Base-by-base conservation (phyloP, 2,797 vertebrate genomes). In the Delichon dasypus region DNA sequence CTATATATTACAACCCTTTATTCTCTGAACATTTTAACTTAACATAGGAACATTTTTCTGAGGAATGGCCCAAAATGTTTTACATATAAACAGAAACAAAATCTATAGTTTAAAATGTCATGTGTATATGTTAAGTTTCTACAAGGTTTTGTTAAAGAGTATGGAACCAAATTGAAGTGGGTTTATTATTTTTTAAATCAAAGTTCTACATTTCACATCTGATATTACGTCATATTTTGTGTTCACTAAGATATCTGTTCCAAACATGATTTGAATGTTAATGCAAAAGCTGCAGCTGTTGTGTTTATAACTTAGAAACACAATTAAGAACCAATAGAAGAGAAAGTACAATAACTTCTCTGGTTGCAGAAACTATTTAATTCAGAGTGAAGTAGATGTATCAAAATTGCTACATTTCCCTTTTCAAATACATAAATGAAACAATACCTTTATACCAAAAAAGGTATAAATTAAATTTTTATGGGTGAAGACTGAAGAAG, bases 231-330 rank as follows among this genome's bases (percentile, higher is more conserved):
- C 57, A 36, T 72, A 88, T 45, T 95, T 92, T 74, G 29, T 68
- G 68, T 70, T 78, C 47, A 16, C 44, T 82, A 44, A 74, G 75
- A 79, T 50, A 29, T 61, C 42, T 75, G 22, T 25, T 78, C 29
- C 58, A 91, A 94, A 76, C 38, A 50, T 48, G 23, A 82, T 67
- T 82, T 92, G 81, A 92, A 79, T 74, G 48, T 71, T 88, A 88
- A 77, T 83, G 55, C 9, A 89, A 89, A 88, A 61, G 34, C 42
- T 95, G 67, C 45, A 92, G 68, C 66, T 96, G 78, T 89, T 78
- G 38, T 57, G 17, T 81, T 90, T 83, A 79, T 83, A 91, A 92
- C 87, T 94, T 96, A 87, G 87, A 92, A 94, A 93, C 29, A 91
- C 34, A 84, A 79, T 89, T 95, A 96, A 92, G 51, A 89, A 66